Evolutionary conservation across 64 coral and sea anemone genomes (phyloP), one percentile per base, ranked within the genome.

Genomic region (Cladopsammia gracilis): DNA sequence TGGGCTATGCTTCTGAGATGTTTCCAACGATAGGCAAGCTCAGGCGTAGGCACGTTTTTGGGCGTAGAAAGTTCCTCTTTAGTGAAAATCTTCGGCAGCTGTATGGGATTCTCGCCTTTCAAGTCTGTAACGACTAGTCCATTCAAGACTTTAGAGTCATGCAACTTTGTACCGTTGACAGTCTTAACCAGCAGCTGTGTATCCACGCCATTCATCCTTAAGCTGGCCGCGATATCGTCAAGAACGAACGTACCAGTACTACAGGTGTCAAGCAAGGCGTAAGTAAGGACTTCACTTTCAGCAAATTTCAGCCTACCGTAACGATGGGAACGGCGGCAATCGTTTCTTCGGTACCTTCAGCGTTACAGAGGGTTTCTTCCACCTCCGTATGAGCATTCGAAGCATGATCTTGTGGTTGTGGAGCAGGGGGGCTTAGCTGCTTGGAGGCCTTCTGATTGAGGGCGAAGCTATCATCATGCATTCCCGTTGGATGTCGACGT

Each of bases 401-500:
- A 25, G 24, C 67, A 4, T 25, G 8, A 16, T 77, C 61, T 0
- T 48, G 25, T 20, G 10, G 12, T 11, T 66, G 74, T 0, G 9
- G 24, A 6, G 10, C 10, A 25, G 25, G 57, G 50, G n/a, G n/a
- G n/a, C n/a, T n/a, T n/a, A n/a, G n/a, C n/a, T n/a, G n/a, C n/a
- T n/a, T n/a, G n/a, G n/a, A 6, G 9, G 58, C 59, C 25, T n/a
- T 8, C 67, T 89, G 47, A 70, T 34, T 61, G 13, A 53, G 45
- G 25, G 16, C n/a, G 49, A 82, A 89, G 15, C 79, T 89, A 10
- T 98, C 68, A 67, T 88, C 85, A 71, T 90, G 96, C 12, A 95
- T 86, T 25, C 84, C 90, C 5, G 89, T 92, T 22, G 89, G 93
- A 66, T 98, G 96, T 49, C 82, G 82, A 56, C 86, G 52, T 10